Evolutionary conservation across 2,888 invertebrate genomes (phyloP).

Genomic region (Ornithoptera alexandrae): DNA sequence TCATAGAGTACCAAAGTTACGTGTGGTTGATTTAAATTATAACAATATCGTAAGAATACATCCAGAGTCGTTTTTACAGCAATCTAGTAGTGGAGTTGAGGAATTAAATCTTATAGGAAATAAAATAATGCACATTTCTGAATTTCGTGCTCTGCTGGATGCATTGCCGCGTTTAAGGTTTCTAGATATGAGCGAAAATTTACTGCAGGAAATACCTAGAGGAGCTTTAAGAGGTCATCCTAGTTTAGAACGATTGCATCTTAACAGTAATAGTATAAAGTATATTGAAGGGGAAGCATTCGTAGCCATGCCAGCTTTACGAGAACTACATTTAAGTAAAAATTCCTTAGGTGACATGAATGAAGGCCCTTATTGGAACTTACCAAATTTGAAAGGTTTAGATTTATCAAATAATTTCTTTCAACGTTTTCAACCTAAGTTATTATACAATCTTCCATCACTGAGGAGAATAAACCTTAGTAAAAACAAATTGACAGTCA

Average conservation of each 20-base stretch:
- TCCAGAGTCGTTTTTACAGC: constrained; percentile 89
- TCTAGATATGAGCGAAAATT: constrained; percentile 89
- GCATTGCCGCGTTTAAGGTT: constrained; percentile 88
- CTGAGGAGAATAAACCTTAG: constrained; percentile 88
- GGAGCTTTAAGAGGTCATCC: constrained; percentile 89
- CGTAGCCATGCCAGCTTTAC: constrained; percentile 89
- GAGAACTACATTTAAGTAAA: constrained; percentile 89
- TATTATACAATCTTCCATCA: constrained; percentile 87
- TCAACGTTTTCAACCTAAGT: constrained; percentile 83
- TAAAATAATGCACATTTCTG: constrained; percentile 86
- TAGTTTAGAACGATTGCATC: constrained; percentile 88
- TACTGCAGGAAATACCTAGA: constrained; percentile 86
- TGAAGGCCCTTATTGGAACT: constrained; percentile 90
- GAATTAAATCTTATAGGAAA: constrained; percentile 88
- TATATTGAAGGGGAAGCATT: constrained; percentile 89
- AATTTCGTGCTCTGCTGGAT: constrained; percentile 86
- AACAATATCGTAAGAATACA: constrained; percentile 88
- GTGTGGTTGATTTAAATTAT: constrained; percentile 86
- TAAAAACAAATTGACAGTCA: constrained; percentile 83
- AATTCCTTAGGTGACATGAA: constrained; percentile 88
- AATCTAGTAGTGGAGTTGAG: constrained; percentile 86
- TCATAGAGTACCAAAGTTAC: constrained; percentile 86
- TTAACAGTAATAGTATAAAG: constrained; percentile 88
- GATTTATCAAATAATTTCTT: constrained; percentile 89
- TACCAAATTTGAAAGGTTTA: constrained; percentile 90